Conservation (phyloP, 2,797 vertebrate species). For the Tadarida brasiliensis region DNA sequence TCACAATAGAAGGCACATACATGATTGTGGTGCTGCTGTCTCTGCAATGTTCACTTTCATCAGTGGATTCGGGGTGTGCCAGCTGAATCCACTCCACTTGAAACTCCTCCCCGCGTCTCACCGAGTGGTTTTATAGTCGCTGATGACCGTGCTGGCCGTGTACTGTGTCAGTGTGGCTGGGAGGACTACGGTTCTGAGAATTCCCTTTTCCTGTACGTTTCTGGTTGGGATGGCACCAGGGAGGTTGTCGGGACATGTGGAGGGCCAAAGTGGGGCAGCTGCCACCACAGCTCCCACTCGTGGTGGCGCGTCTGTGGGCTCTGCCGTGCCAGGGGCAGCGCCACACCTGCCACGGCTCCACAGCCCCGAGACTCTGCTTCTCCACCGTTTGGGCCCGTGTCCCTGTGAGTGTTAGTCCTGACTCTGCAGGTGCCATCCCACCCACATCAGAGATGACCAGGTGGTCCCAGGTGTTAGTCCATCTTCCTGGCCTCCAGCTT, state of each 20-base stretch:
- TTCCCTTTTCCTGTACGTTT: not conserved
- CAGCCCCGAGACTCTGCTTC: fast-evolving
- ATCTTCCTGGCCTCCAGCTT: not conserved
- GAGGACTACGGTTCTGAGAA: not conserved
- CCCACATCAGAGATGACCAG: not conserved
- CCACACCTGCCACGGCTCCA: no score
- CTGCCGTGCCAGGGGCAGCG: not conserved
- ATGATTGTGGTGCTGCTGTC: not conserved
- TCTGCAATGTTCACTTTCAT: not conserved
- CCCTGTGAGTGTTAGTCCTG: not conserved
- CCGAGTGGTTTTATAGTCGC: no score
- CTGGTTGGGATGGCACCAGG: not conserved
- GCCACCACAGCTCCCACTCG: not conserved
- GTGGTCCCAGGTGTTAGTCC: not conserved
- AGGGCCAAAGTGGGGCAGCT: not conserved
- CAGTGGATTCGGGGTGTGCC: not conserved
- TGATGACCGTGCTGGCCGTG: not conserved
- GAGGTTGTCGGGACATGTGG: not conserved
- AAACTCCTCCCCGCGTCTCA: not conserved
- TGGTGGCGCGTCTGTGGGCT: not conserved
- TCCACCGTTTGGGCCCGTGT: fast-evolving
- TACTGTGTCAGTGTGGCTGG: not conserved
- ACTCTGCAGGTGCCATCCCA: not conserved
- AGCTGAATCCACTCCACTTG: fast-evolving
- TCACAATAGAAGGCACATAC: not conserved